Conservation (phyloP, 2,888 invertebrate genomes). For the Sesia apiformis region DNA sequence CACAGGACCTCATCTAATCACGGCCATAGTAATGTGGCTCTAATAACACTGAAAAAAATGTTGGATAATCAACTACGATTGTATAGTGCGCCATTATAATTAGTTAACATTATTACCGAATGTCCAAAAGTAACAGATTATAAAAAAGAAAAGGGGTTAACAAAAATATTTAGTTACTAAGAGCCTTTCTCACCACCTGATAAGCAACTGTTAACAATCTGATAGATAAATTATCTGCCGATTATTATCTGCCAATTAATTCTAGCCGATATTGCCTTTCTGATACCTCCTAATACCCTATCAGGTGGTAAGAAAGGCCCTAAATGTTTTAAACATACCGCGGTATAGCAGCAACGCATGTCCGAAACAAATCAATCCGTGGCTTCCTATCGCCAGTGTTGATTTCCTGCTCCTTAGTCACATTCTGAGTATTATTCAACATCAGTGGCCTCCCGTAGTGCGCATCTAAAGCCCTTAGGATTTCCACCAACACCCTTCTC, state of each 20-base stretch:
- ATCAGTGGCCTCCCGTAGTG: slow-evolving; percentile 98
- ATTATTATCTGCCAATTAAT: too few relatives aligned
- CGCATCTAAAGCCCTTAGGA: slow-evolving; percentile 92
- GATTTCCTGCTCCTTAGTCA: slow-evolving; percentile 95
- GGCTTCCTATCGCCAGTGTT: slow-evolving; percentile 97
- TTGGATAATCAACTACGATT: too few relatives aligned
- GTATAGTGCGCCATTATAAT: too few relatives aligned
- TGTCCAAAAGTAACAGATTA: too few relatives aligned
- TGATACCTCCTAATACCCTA: too few relatives aligned
- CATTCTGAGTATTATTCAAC: slow-evolving; percentile 96
- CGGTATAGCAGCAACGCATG: slow-evolving; percentile 98
- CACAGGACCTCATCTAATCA: too few relatives aligned
- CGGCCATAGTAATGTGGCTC: too few relatives aligned
- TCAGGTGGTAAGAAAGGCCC: not conserved
- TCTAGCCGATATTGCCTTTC: too few relatives aligned
- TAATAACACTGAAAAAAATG: too few relatives aligned
- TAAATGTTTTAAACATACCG: slow-evolving; percentile 28
- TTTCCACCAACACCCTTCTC: slow-evolving; percentile 95
- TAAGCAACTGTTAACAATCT: too few relatives aligned
- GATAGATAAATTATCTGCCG: too few relatives aligned
- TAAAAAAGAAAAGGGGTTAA: not conserved
- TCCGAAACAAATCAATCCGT: slow-evolving; percentile 96
- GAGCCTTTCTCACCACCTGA: not conserved
- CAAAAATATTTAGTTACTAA: slow-evolving; percentile 2
- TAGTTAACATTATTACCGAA: too few relatives aligned